Evolutionary conservation across 2,113 vertebrate species (phyloP), one percentile per base, ranked within the genome.

Genomic region (Pluvialis apricaria): DNA sequence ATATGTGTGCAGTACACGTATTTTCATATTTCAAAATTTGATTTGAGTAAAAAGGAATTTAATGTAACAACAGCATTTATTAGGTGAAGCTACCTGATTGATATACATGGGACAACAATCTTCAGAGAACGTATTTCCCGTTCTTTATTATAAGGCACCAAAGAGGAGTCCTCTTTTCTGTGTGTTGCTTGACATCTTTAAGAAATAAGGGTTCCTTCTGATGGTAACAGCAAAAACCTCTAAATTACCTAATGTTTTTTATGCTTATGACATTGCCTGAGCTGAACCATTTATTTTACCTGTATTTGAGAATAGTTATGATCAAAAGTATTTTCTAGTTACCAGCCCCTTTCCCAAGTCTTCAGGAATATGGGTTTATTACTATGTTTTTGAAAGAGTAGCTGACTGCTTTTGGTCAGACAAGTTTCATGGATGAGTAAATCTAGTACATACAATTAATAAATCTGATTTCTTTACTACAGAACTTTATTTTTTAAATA

Each of bases 231-330:
- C 29, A 95, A 51, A 64, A 94, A 85, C 22, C 22, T 91, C 65
- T 94, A 54, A 92, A 95, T 93, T 60, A 61, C 47, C 28, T 91
- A 60, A 47, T 93, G 6, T 36, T 78, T 95, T 95, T 92, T 80
- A 29, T 85, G 57, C 28, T 88, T 94, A 40, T 31, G 73, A 55
- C 38, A 26, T 91, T 81, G 70, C 61, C 45, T 75, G 90, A 72
- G 52, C 18, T 29, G 31, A 95, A 76, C 7, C 34, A 45, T 71
- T 88, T 94, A 70, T 61, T 62, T 89, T 44, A 36, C 32, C 62
- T 87, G 44, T 42, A 40, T 79, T 92, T 76, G 60, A 62, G 54
- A 52, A 32, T 60, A 70, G 47, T 60, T 92, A 24, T 55, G 55
- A 81, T 77, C 22, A 55, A 24, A 79, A 58, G 34, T 66, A 49